Percentiles rank a stretch among this genome's conserved stretches.
These are phyloP conservation scores for Drosophila sechellia DNA, from an alignment of 1,140 invertebrate genomes.

Conservation along the genomic window DNA sequence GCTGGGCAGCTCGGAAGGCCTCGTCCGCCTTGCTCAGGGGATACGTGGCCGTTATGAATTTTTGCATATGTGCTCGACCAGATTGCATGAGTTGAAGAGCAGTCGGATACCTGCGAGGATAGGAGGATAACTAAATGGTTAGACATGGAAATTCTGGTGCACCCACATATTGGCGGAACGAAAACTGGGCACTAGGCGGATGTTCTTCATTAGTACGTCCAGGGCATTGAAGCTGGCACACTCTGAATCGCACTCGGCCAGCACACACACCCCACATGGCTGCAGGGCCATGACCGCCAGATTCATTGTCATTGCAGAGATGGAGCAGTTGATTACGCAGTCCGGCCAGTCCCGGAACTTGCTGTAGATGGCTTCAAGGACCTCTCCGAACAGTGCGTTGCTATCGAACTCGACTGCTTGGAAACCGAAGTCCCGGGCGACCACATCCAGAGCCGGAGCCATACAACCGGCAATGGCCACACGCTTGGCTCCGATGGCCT, in stretches of 20 bases:
- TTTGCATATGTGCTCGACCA: slow-evolving; percentile 55
- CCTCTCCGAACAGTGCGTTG: slow-evolving; percentile 43
- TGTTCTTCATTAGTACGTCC: slow-evolving; percentile 77
- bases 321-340: slow-evolving; percentile 67
- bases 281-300: slow-evolving; percentile 70
- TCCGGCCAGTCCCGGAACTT: slow-evolving; percentile 65
- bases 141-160: too few species aligned
- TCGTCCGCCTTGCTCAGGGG: slow-evolving; percentile 34
- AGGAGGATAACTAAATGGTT: neutral
- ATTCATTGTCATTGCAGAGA: slow-evolving; percentile 71
- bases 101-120: slow-evolving; percentile 61
- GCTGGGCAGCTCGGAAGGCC: slow-evolving; percentile 60
- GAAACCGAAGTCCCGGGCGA: slow-evolving; percentile 48
- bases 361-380: slow-evolving; percentile 53
- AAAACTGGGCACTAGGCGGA: slow-evolving; percentile 69
- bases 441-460: slow-evolving; percentile 24
- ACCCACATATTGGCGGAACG: slow-evolving; percentile 73
- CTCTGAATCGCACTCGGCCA: slow-evolving; percentile 69
- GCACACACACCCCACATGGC: slow-evolving; percentile 63
- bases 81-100: slow-evolving; percentile 65
- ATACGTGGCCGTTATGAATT: slow-evolving; percentile 53
- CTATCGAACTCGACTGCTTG: slow-evolving; percentile 48
- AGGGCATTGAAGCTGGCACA: slow-evolving; percentile 73
- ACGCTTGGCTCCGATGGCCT: slow-evolving; percentile 61
- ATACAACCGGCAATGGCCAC: slow-evolving; percentile 55